Conservation (phyloP, 64 coral and sea anemone species). For the Stichodactyla helianthus region DNA sequence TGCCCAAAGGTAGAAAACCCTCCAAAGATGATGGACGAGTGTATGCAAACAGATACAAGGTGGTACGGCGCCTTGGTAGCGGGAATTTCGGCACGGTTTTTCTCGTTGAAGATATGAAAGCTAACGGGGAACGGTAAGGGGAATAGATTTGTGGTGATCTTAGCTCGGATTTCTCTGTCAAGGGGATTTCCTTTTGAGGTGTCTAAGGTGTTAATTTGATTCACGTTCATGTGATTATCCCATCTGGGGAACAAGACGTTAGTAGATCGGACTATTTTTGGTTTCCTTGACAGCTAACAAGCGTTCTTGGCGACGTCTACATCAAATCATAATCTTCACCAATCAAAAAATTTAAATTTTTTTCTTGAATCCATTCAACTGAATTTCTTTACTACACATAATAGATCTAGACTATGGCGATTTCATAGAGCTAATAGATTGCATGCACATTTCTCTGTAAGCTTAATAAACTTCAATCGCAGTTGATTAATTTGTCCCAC, state of each 20-base stretch:
- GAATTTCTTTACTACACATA: not conserved
- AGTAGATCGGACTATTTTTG: not conserved
- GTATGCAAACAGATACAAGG: conserved; percentile 79
- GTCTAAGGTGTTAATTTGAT: not conserved
- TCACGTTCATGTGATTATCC: not conserved
- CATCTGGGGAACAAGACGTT: not conserved
- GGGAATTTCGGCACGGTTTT: conserved; percentile 93
- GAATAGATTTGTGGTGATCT: not conserved
- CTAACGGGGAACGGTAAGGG: conserved; percentile 50
- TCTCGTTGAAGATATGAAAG: conserved; percentile 78
- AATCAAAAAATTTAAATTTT: not conserved
- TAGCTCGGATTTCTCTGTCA: not conserved
- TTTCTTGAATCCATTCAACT: not conserved
- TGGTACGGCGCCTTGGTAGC: conserved; percentile 70
- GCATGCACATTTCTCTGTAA: not conserved
- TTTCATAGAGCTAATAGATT: not conserved
- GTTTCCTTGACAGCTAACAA: conserved; percentile 10
- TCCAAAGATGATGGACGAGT: conserved; percentile 73
- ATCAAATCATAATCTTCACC: not conserved
- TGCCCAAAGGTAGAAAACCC: conserved; percentile 57
- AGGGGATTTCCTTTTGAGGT: not conserved
- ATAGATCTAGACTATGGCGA: not conserved
- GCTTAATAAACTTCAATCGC: not conserved
- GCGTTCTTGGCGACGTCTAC: not conserved
- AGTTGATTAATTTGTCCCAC: not conserved